A percentile compares a stretch with the other conserved stretches of the same genome.
Conservation (phyloP, 2,113 vertebrate genomes). For the Eudorcas thomsonii region DNA sequence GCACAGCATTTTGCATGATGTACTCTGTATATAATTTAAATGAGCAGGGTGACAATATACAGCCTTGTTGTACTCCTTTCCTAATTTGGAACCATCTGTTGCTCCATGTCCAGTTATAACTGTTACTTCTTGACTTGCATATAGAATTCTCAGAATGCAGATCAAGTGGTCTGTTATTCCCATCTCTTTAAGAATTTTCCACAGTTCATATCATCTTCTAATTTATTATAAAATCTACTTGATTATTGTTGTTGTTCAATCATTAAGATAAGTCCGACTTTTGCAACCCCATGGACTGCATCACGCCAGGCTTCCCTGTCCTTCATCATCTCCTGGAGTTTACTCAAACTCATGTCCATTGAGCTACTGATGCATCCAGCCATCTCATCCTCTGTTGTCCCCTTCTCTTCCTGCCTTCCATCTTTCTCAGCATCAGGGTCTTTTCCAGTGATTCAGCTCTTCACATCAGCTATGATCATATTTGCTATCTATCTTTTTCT, state of each 20-base stretch:
- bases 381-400: not conserved
- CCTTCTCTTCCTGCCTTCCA: not conserved
- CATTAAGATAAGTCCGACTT: not conserved
- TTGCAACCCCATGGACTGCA: not conserved
- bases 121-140: not conserved
- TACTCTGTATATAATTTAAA: not conserved
- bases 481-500: not conserved
- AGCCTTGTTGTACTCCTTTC: not conserved
- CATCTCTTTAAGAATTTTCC: not conserved
- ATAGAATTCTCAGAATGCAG: not conserved
- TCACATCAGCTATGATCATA: not conserved
- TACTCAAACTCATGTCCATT: not conserved
- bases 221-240: not conserved
- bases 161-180: not conserved
- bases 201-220: not conserved
- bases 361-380: not conserved
- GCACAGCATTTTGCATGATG: not conserved
- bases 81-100: not conserved
- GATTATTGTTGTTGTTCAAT: not conserved
- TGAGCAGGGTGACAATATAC: not conserved
- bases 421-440: not conserved
- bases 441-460: not conserved
- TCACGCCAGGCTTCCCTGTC: not conserved
- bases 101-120: not conserved
- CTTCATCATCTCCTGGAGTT: not conserved